A percentile compares a stretch with the other conserved stretches of the same genome.
phyloP scores from a whole-genome alignment of 2,888 invertebrate species.

The Tortricodes alternella region DNA sequence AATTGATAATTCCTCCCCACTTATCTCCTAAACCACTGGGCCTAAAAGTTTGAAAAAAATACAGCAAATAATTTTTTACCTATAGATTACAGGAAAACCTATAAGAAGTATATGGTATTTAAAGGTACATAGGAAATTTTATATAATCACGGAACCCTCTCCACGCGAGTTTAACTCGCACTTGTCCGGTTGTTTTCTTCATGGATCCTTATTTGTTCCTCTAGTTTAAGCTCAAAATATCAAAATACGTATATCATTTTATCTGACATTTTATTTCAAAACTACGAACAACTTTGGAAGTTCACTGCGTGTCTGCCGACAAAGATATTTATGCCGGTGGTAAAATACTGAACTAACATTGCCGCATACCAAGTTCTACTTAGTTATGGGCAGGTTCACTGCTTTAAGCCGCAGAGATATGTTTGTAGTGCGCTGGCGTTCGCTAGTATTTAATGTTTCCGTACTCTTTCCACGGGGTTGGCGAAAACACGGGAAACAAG shows the following conservation, averaged over 20 bases:
- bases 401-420: slow-evolving; percentile 15
- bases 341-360: slow-evolving; percentile 17
- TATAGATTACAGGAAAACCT: too few relatives aligned
- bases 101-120: too few relatives aligned
- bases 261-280: slow-evolving; percentile 62
- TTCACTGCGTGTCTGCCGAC: slow-evolving; percentile 41
- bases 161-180: too few relatives aligned
- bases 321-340: slow-evolving; percentile 23
- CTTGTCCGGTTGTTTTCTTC: neutral
- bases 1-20: too few relatives aligned
- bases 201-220: slow-evolving; percentile 2
- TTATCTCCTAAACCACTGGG: too few relatives aligned
- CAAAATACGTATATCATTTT: slow-evolving; percentile 27
- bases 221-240: slow-evolving; percentile 15
- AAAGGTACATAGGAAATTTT: too few relatives aligned
- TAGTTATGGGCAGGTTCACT: neutral
- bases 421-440: slow-evolving; percentile 9
- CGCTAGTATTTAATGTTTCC: slow-evolving; percentile 25
- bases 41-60: too few relatives aligned
- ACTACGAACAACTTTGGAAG: slow-evolving; percentile 53
- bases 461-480: slow-evolving; percentile 5
- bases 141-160: too few relatives aligned
- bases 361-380: neutral
- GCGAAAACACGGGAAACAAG: slow-evolving; percentile 22
- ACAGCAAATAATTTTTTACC: too few relatives aligned